A percentile compares a stretch with the other conserved stretches of the same genome.
Conservation (phyloP, 1,140 invertebrate genomes). For the Bombus superbus region DNA sequence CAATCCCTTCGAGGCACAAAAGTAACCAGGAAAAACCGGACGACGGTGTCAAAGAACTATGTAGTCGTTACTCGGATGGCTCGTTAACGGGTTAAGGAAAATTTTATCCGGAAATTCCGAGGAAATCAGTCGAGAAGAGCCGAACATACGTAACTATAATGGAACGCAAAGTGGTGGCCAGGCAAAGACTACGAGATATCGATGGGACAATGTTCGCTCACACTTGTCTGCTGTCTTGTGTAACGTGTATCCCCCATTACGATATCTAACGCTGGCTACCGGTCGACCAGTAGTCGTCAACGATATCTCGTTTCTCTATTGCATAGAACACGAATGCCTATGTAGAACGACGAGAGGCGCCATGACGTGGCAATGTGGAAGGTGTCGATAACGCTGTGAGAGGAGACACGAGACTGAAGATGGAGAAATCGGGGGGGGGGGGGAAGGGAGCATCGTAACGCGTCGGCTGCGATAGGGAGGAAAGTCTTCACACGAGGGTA, state of each 20-base stretch:
- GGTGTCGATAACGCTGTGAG: constrained; percentile 51
- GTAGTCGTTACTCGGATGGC: constrained; percentile 1
- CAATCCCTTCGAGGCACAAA: constrained; percentile 21
- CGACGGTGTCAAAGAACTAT: constrained; percentile 36
- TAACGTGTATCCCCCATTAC: constrained; percentile 60
- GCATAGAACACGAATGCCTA: constrained; percentile 40
- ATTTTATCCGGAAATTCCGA: constrained; percentile 26
- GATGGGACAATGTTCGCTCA: constrained; percentile 35
- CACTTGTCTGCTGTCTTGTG: constrained; percentile 21
- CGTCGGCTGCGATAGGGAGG: background rate
- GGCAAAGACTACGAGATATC: background rate
- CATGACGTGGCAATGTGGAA: constrained; percentile 46
- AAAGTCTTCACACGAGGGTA: background rate
- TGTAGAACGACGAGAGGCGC: constrained; percentile 1
- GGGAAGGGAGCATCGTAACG: background rate
- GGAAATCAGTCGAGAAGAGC: background rate
- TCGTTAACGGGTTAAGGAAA: constrained; percentile 60
- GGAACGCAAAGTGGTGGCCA: constrained; percentile 13
- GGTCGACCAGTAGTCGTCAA: constrained; percentile 56
- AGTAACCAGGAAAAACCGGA: background rate
- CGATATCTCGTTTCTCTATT: constrained; percentile 72
- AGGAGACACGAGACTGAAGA: background rate
- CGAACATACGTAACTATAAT: background rate
- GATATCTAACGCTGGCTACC: constrained; percentile 64
- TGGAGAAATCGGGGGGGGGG: background rate